A percentile compares a stretch with the other conserved stretches of the same genome.
Evolutionary conservation across 2,888 invertebrate species (phyloP).

Genomic region (Drosophila mimetica): DNA sequence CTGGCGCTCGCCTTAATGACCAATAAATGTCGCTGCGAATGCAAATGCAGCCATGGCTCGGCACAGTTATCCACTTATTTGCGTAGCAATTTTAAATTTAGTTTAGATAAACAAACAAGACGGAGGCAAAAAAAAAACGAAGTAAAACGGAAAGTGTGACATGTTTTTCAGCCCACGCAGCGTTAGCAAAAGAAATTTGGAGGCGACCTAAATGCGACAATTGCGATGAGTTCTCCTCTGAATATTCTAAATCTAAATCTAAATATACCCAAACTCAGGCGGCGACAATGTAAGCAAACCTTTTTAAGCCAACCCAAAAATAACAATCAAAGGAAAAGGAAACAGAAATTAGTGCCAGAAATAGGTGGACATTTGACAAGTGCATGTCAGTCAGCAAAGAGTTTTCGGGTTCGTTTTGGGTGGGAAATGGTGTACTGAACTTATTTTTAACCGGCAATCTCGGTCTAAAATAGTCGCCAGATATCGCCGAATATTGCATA

Average conservation of each 20-base stretch:
- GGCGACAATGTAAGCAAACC: slow-evolving; percentile 41
- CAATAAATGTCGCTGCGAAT: slow-evolving; percentile 55
- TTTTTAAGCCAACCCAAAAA: slow-evolving; percentile 47
- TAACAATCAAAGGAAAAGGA: slow-evolving; percentile 50
- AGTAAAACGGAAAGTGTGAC: slow-evolving; percentile 31
- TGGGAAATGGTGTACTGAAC: slow-evolving; percentile 15
- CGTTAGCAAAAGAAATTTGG: slow-evolving; percentile 14
- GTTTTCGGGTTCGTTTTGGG: slow-evolving; percentile 39
- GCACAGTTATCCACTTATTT: slow-evolving; percentile 43
- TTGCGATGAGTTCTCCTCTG: slow-evolving; percentile 5
- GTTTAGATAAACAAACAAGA: slow-evolving; percentile 46
- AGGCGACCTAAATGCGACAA: slow-evolving; percentile 32
- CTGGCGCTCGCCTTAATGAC: slow-evolving; percentile 62
- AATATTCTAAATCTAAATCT: slow-evolving; percentile 1
- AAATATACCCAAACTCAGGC: slow-evolving; percentile 28
- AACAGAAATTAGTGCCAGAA: slow-evolving; percentile 60
- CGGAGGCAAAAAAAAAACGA: too few relatives aligned
- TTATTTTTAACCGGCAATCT: slow-evolving; percentile 28
- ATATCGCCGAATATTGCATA: slow-evolving; percentile 65
- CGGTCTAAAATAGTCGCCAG: slow-evolving; percentile 56
- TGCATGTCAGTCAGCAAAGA: slow-evolving; percentile 70
- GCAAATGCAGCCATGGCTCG: slow-evolving; percentile 12
- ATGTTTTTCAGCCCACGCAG: slow-evolving; percentile 29
- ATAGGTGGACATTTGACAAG: slow-evolving; percentile 72
- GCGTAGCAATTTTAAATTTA: slow-evolving; percentile 40